These are phyloP conservation scores for Diadema setosum DNA, from an alignment of 35 echinoderm and acorn worm genomes.

Conservation along the genomic window DNA sequence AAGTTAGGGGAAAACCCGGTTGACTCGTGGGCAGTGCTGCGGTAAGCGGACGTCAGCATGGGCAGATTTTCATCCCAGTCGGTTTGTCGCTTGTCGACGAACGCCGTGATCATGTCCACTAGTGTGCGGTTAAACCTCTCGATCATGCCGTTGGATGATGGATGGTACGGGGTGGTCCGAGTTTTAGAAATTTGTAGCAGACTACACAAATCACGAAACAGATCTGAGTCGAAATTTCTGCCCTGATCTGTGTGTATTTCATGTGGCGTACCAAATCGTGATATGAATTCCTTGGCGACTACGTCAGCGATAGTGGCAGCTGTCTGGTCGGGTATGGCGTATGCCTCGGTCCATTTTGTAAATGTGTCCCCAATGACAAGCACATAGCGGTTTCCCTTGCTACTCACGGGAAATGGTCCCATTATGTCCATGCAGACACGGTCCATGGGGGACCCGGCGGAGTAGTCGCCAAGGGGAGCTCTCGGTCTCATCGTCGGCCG, in stretches of 20 bases:
- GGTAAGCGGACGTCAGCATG: conserved; percentile 24
- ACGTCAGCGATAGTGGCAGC: not conserved
- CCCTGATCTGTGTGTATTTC: conserved; percentile 47
- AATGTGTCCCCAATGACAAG: no score
- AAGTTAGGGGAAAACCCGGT: conserved; percentile 26
- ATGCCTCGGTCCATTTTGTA: no score
- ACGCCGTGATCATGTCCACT: conserved; percentile 41
- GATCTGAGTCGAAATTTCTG: conserved; percentile 34
- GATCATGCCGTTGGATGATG: conserved; percentile 27
- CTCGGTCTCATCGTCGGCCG: no score
- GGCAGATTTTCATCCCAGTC: conserved; percentile 45
- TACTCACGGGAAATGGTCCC: no score
- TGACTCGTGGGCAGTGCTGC: conserved; percentile 19
- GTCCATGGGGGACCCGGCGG: no score
- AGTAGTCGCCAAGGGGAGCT: no score
- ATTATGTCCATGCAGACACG: no score
- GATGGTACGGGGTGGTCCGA: conserved; percentile 18
- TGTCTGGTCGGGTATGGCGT: conserved; percentile 10
- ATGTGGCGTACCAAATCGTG: conserved; percentile 26
- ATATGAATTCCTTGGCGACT: conserved; percentile 23
- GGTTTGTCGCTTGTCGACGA: conserved; percentile 23
- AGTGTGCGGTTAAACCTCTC: conserved; percentile 51
- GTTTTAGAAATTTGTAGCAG: conserved; percentile 29
- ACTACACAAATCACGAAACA: conserved; percentile 34
- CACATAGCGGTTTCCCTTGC: no score